phyloP scores from a whole-genome alignment of 30 jellyfish, hydroid and myxozoan species.

The Phacellophora camtschatica region DNA sequence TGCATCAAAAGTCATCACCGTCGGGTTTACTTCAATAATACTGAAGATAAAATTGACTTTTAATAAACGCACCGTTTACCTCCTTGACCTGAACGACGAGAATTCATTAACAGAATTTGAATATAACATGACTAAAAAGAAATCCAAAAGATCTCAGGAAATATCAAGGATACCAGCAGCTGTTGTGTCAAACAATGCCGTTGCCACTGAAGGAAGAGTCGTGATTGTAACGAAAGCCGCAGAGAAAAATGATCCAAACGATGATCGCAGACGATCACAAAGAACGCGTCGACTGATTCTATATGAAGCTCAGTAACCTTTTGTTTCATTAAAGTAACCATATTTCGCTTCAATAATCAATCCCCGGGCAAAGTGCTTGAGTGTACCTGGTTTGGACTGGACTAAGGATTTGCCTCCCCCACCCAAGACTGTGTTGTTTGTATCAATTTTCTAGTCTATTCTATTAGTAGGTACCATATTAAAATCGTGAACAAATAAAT shows the following conservation, averaged over 20 bases:
- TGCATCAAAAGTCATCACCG: not conserved
- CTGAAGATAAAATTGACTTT: not conserved
- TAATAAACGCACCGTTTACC: not conserved
- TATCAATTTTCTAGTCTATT: too few species aligned
- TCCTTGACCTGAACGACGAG: not conserved
- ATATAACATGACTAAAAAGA: not conserved
- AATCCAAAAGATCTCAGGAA: not conserved
- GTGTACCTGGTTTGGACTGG: too few species aligned
- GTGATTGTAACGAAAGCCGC: not conserved
- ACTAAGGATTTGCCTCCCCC: too few species aligned
- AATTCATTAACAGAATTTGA: not conserved
- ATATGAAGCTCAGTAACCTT: not conserved
- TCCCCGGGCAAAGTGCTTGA: too few species aligned
- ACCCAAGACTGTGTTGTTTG: too few species aligned
- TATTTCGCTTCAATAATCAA: too few species aligned
- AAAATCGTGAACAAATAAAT: too few species aligned
- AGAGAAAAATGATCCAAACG: not conserved
- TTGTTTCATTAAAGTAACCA: too few species aligned
- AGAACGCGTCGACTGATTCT: not conserved
- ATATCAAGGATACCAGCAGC: not conserved
- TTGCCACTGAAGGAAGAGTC: slow-evolving; percentile 2
- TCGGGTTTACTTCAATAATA: not conserved
- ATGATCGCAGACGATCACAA: not conserved
- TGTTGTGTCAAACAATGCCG: not conserved
- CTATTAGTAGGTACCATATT: too few species aligned